Evolutionary conservation across 1,140 invertebrate genomes (phyloP).

Genomic region (Drosophila azteca): DNA sequence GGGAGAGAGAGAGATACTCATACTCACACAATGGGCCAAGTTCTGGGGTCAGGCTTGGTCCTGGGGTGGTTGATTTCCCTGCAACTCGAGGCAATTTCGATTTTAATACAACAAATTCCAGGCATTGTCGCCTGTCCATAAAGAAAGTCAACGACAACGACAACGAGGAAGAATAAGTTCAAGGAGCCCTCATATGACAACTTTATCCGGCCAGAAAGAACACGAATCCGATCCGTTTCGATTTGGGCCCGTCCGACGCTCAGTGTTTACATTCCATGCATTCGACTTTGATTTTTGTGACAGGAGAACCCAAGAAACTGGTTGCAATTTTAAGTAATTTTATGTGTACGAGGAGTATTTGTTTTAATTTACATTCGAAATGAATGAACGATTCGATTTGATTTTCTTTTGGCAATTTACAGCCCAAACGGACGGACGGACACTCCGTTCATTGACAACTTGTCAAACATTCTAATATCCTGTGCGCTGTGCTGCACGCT

Average conservation of each 20-base stretch:
- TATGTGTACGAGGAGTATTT: slow-evolving; percentile 51
- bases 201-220: slow-evolving; percentile 52
- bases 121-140: slow-evolving; percentile 63
- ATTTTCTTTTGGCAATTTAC: slow-evolving; percentile 37
- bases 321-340: slow-evolving; percentile 70
- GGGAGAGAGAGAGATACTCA: no score
- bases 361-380: slow-evolving; percentile 61
- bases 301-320: slow-evolving; percentile 11
- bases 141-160: slow-evolving; percentile 29
- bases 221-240: slow-evolving; percentile 31
- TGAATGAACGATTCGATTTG: slow-evolving; percentile 38
- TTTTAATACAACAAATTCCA: slow-evolving; percentile 79
- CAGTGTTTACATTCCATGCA: neutral
- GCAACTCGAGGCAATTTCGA: slow-evolving; percentile 60
- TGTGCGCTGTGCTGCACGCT: neutral
- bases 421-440: neutral
- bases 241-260: no score
- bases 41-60: slow-evolving; percentile 20
- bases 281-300: slow-evolving; percentile 30
- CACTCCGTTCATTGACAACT: slow-evolving; percentile 52
- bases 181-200: slow-evolving; percentile 55
- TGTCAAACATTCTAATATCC: slow-evolving; percentile 64
- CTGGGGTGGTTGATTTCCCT: slow-evolving; percentile 16
- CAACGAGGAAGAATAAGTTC: slow-evolving; percentile 5
- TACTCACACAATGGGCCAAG: slow-evolving; percentile 16